A percentile compares a stretch with the other conserved stretches of the same genome.
These are phyloP conservation scores for Eurosta solidaginis DNA, from an alignment of 1,140 invertebrate species.

Conservation along the genomic window DNA sequence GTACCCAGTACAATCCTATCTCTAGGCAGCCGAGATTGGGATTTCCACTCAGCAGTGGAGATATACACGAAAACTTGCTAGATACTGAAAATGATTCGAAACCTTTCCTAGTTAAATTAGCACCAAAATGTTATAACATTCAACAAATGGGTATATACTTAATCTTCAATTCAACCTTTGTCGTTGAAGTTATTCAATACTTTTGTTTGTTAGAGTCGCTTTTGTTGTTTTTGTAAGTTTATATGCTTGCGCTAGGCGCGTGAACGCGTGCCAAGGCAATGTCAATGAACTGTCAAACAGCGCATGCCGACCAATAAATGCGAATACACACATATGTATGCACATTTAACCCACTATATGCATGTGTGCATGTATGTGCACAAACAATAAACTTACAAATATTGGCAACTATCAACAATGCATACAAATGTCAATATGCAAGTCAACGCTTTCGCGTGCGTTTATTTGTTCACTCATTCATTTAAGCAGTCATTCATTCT, in stretches of 20 bases:
- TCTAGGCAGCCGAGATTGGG: too few species aligned
- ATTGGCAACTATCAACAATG: too few species aligned
- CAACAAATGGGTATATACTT: too few species aligned
- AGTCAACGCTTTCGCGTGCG: background rate
- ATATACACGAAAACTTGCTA: too few species aligned
- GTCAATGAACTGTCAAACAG: conserved; percentile 10
- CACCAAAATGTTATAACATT: too few species aligned
- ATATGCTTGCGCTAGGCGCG: background rate
- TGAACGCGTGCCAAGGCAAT: conserved; percentile 1
- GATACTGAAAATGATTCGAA: too few species aligned
- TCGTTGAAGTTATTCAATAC: background rate
- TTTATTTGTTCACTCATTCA: background rate
- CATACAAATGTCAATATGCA: background rate
- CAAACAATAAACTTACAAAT: background rate
- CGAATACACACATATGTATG: background rate
- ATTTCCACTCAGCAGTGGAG: too few species aligned
- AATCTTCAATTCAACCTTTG: too few species aligned
- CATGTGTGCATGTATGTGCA: background rate
- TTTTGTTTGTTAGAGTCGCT: background rate
- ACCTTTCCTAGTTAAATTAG: too few species aligned
- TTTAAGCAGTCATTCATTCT: background rate
- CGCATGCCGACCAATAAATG: background rate
- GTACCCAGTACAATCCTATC: too few species aligned
- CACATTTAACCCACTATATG: background rate
- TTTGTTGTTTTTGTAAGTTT: background rate